phyloP scores from a whole-genome alignment of 2,888 invertebrate genomes.

The Clistopyga incitator region DNA sequence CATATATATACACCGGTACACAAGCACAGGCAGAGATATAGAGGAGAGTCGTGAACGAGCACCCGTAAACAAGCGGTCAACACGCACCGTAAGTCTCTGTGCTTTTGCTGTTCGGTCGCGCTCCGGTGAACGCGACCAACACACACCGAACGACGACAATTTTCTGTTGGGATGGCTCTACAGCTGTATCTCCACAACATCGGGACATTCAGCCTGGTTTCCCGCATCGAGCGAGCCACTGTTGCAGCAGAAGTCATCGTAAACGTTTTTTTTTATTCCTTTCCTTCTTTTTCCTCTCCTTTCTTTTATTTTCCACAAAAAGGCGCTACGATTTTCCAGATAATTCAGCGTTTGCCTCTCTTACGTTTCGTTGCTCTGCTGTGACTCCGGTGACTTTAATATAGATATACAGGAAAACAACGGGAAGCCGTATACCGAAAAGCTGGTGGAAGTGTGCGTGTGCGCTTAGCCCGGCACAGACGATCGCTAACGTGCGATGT shows the following conservation, averaged over 20 bases:
- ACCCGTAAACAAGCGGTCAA: slow-evolving; percentile 60
- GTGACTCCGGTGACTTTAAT: neutral
- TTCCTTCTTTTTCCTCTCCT: neutral
- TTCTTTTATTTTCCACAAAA: neutral
- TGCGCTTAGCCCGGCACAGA: neutral
- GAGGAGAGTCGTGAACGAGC: slow-evolving; percentile 36
- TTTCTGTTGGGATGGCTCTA: slow-evolving; percentile 33
- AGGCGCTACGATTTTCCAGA: slow-evolving; percentile 17
- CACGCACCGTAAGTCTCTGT: slow-evolving; percentile 38
- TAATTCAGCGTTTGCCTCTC: slow-evolving; percentile 14
- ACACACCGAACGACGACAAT: slow-evolving; percentile 35
- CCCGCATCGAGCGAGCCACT: slow-evolving; percentile 6
- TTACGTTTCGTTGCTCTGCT: neutral
- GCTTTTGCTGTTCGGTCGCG: slow-evolving; percentile 11
- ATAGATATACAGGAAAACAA: slow-evolving; percentile 1
- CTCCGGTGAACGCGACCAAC: slow-evolving; percentile 4
- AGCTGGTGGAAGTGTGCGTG: neutral
- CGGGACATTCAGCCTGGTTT: slow-evolving; percentile 6
- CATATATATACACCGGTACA: neutral
- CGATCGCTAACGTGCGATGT: neutral
- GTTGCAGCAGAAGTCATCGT: neutral
- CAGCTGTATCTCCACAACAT: slow-evolving; percentile 7
- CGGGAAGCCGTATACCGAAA: slow-evolving; percentile 8
- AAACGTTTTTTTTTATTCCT: neutral
- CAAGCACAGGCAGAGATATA: neutral